Conservation (phyloP, 2,113 vertebrate species). For the Nestor notabilis region DNA sequence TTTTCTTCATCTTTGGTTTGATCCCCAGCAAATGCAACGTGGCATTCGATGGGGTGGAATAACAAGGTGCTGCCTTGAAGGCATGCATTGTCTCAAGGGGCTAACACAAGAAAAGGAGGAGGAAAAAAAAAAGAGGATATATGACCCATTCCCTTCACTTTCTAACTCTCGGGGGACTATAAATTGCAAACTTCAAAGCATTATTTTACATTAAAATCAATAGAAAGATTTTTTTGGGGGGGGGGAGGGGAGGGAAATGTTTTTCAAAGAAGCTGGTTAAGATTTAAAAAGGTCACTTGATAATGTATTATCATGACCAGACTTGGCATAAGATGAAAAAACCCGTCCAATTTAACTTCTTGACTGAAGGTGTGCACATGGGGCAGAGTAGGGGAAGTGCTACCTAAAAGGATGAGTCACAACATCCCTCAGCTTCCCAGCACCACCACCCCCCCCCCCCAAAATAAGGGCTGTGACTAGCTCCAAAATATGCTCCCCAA, state of each 20-base stretch:
- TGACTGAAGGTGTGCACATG: slow-evolving; percentile 20
- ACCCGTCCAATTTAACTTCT: not conserved
- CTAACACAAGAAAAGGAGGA: not conserved
- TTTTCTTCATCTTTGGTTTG: slow-evolving; percentile 85
- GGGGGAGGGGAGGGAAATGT: not conserved
- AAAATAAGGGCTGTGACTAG: not conserved
- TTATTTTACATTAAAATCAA: slow-evolving; percentile 72
- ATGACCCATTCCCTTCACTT: slow-evolving; percentile 70
- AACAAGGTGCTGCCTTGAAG: slow-evolving; percentile 82
- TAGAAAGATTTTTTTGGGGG: slow-evolving; percentile 36
- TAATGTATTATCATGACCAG: slow-evolving; percentile 23
- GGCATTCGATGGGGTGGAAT: slow-evolving; percentile 80
- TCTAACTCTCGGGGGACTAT: slow-evolving; percentile 58
- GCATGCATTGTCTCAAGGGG: slow-evolving; percentile 72
- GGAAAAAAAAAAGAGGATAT: slow-evolving; percentile 12
- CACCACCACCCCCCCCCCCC: accelerated
- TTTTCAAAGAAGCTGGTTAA: slow-evolving; percentile 59
- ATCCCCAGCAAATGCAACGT: slow-evolving; percentile 89
- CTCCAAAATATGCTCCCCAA: not conserved
- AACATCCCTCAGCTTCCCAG: not conserved
- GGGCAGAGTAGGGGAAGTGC: not conserved
- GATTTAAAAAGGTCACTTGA: slow-evolving; percentile 44
- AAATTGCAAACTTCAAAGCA: slow-evolving; percentile 78
- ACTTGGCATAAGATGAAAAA: slow-evolving; percentile 32
- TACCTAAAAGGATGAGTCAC: not conserved